Evolutionary conservation across 2,888 invertebrate genomes (phyloP).

Genomic region (Timema podura): DNA sequence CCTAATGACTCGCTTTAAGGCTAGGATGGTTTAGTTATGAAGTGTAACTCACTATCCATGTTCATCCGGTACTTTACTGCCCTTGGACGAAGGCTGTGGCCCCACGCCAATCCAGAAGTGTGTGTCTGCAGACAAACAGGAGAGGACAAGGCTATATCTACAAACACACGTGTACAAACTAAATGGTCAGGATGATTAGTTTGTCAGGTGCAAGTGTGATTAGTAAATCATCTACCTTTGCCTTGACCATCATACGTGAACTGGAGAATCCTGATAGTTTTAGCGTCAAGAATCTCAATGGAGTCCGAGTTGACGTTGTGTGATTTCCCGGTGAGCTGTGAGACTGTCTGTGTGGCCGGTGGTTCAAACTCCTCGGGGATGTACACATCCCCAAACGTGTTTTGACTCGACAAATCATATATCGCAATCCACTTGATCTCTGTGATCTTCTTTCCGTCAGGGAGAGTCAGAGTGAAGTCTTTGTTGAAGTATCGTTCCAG

Average conservation of each 20-base stretch:
- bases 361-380: constrained; percentile 88
- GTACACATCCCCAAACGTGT: constrained; percentile 84
- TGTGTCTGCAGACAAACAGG: constrained; percentile 49
- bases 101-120: constrained; percentile 89
- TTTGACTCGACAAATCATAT: constrained; percentile 75
- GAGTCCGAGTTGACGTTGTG: constrained; percentile 67
- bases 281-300: constrained; percentile 74
- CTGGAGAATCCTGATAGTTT: constrained; percentile 69
- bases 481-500: constrained; percentile 80
- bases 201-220: neutral
- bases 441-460: constrained; percentile 80
- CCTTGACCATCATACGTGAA: constrained; percentile 75
- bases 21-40: neutral
- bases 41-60: constrained; percentile 79
- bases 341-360: constrained; percentile 64
- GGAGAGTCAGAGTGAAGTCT: constrained; percentile 74
- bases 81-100: constrained; percentile 78
- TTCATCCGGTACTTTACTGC: constrained; percentile 81
- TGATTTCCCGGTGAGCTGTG: constrained; percentile 56
- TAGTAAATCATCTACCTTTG: constrained; percentile 42
- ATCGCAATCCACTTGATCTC: constrained; percentile 87
- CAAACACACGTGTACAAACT: neutral
- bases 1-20: neutral
- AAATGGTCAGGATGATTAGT: neutral
- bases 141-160: neutral